A percentile compares a stretch with the other conserved stretches of the same genome.
Conservation (phyloP, 2,797 vertebrate genomes). For the Linurgus olivaceus region DNA sequence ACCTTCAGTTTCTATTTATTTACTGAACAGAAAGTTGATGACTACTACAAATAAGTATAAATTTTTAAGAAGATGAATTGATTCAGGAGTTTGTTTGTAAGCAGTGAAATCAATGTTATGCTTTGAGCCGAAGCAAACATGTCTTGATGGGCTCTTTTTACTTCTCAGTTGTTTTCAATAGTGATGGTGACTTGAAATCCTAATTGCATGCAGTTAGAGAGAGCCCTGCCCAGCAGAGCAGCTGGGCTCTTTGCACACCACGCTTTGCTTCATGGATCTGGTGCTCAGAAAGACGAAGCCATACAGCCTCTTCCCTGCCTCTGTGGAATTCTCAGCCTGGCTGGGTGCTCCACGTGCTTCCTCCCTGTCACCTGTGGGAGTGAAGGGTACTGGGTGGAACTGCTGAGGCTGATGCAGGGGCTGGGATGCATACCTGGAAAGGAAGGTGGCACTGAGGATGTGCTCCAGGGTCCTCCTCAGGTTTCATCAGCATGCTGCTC, state of each 20-base stretch:
- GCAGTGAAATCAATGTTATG: not conserved
- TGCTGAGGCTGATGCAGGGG: fast-evolving
- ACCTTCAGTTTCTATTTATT: not conserved
- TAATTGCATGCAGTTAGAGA: not conserved
- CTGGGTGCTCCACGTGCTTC: not conserved
- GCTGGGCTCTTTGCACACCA: not conserved
- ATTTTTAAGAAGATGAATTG: not conserved
- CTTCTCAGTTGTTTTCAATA: not conserved
- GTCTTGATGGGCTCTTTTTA: not conserved
- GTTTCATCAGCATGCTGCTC: fast-evolving
- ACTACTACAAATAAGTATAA: not conserved
- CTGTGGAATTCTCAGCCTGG: fast-evolving
- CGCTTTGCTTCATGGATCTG: fast-evolving
- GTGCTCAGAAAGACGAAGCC: fast-evolving
- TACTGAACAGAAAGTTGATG: not conserved
- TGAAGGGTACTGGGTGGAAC: fast-evolving
- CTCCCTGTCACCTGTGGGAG: not conserved
- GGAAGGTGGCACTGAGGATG: not conserved
- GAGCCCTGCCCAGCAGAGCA: not conserved
- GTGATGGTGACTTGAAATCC: not conserved
- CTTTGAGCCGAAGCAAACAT: not conserved
- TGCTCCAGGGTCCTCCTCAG: too few species aligned
- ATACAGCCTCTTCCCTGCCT: fast-evolving
- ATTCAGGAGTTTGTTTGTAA: not conserved
- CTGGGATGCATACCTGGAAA: fast-evolving